Conservation (phyloP, 2,888 invertebrate species). For the Zygogramma bicolorata region DNA sequence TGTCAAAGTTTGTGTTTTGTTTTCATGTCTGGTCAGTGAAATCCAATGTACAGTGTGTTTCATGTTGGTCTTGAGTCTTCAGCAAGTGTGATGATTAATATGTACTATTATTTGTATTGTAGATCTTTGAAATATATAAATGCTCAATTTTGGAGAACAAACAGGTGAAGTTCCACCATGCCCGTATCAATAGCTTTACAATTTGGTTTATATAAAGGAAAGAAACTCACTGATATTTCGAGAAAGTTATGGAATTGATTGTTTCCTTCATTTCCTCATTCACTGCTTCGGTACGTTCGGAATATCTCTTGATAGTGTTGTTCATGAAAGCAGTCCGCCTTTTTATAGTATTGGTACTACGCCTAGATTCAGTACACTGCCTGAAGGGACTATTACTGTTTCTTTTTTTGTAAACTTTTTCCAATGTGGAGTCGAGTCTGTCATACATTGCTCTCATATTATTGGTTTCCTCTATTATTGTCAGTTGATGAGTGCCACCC, state of each 20-base stretch:
- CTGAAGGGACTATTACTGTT: constrained; percentile 43
- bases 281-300: constrained; percentile 76
- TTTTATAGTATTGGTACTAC: constrained; percentile 58
- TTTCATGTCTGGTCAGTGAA: no score
- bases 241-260: constrained; percentile 86
- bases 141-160: no score
- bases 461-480: neutral
- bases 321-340: constrained; percentile 78
- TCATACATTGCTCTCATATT: neutral
- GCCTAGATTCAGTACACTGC: constrained; percentile 46
- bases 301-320: constrained; percentile 75
- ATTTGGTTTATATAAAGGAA: neutral
- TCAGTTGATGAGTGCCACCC: neutral
- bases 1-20: no score
- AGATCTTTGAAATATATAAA: no score
- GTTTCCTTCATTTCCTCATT: constrained; percentile 84
- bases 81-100: no score
- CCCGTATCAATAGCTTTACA: no score
- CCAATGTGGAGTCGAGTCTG: neutral
- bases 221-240: constrained; percentile 76
- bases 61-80: no score
- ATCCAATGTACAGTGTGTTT: no score
- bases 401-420: constrained; percentile 45
- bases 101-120: no score
- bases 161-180: no score